Evolutionary conservation across 2,113 vertebrate genomes (phyloP), one percentile per base, ranked within the genome.

Genomic region (Sebastes fasciatus): DNA sequence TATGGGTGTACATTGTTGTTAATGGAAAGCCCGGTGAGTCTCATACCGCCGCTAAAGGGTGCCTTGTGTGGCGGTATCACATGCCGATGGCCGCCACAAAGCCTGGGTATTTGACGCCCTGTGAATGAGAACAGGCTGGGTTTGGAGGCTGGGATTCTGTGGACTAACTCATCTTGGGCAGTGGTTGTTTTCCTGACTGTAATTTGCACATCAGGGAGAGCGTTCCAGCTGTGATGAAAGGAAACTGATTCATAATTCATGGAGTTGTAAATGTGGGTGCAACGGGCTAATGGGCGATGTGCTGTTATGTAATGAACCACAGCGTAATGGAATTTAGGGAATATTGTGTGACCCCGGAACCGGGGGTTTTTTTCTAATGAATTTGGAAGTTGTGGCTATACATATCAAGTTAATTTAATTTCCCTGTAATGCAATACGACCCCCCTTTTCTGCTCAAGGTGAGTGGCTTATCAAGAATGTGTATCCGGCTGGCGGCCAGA

Each of bases 211-310:
- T 90, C 71, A 88, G 89, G 87, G 78, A 86, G 72, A 88, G 67
- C 67, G 48, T 72, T 92, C 92, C 86, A 89, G 90, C 89, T 93
- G 91, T 43, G 92, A 94, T 95, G 84, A 93, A 93, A 93, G 87
- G 85, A 86, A 87, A 75, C 72, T 62, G 54, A 90, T 93, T 93
- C 86, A 93, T 94, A 93, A 95, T 94, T 91, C 86, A 93, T 94
- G 79, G 58, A 74, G 83, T 82, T 90, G 84, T 93, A 93, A 93
- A 91, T 94, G 86, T 75, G 78, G 86, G 80, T 79, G 83, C 88
- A 85, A 87, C 46, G 26, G 82, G 86, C 90, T 94, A 93, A 94
- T 93, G 86, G 88, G 83, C 73, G 58, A 72, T 68, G 73, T 60
- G 80, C 76, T 85, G 74, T 92, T 94, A 90, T 83, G 85, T 87